These are phyloP conservation scores for Aix galericulata DNA, from an alignment of 2,113 vertebrate genomes.

Conservation along the genomic window DNA sequence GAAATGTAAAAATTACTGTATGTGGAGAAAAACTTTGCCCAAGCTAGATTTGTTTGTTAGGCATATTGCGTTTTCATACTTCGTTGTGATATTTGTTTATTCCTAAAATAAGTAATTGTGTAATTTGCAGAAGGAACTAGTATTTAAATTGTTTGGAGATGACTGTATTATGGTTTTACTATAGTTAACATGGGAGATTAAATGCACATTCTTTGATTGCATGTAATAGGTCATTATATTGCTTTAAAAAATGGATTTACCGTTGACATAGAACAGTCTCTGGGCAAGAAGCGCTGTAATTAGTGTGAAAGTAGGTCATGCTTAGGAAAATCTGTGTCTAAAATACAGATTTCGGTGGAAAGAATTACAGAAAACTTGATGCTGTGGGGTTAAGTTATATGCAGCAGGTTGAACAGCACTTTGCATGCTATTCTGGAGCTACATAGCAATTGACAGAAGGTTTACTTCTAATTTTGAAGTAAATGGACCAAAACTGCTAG, in stretches of 20 bases:
- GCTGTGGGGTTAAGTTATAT: background rate
- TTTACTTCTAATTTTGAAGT: conserved; percentile 37
- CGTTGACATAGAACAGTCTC: background rate
- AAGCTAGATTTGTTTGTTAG: background rate
- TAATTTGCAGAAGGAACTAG: background rate
- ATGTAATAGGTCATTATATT: background rate
- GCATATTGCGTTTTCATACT: background rate
- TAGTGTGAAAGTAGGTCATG: conserved; percentile 19
- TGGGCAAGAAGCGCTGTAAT: background rate
- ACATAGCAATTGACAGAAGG: background rate
- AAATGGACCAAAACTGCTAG: background rate
- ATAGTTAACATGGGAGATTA: background rate
- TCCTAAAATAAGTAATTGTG: background rate
- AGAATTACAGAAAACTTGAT: conserved; percentile 27
- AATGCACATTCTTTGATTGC: background rate
- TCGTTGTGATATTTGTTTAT: background rate
- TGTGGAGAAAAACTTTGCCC: background rate
- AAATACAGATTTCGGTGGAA: conserved; percentile 12
- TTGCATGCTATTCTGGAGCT: background rate
- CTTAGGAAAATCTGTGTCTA: conserved; percentile 23
- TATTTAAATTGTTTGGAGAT: background rate
- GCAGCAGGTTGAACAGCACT: conserved; percentile 6
- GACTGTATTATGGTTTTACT: background rate
- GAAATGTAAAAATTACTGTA: background rate
- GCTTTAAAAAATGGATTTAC: background rate